Base-by-base conservation (phyloP, 2,797 vertebrate genomes). In the Lemur catta region DNA sequence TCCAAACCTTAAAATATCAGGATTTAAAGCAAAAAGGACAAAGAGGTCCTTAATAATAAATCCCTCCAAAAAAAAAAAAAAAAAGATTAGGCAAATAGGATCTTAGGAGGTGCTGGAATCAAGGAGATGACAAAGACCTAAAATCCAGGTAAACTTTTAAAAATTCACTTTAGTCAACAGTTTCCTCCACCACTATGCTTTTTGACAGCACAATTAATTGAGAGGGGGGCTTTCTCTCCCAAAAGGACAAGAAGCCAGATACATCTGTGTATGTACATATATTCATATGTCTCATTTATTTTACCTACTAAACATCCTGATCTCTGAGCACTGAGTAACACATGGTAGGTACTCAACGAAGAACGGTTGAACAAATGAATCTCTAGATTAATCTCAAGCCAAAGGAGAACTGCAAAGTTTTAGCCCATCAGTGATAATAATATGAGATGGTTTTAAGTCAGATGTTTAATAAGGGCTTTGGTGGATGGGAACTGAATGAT, bases 231-330 rank as follows among this genome's bases (percentile, higher is more conserved):
- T 63, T 78, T 65, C 35, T 82, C 17, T 50, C 7, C 11, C 18
- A 1, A 41, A 78, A 72, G n/a, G 13, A 86, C 3, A 79, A 69
- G 69, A 75, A 86, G 18, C 14, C 69, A 74, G 7, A 30, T 3
- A 7, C 4, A 9, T 6, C 26, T 0, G 0, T 5, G 0, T 12
- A 2, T 10, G 0, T n/a, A 35, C 11, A 20, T 0, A 8, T 4
- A 35, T 52, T n/a, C 7, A 38, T 2, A 5, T 35, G 65, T 41
- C 41, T 84, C 17, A 52, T 10, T 24, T 30, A 59, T 55, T 55
- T 55, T 38, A 28, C 30, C 75, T 26, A 3, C 14, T 46, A 6
- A 69, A 75, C 9, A 85, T 6, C 20, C 24, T 5, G 17, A 26
- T 6, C 4, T 55, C 35, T 48, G 61, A 7, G 20, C 38, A 61